These are phyloP conservation scores for Cuculus canorus DNA, from an alignment of 2,797 vertebrate species.

Conservation along the genomic window DNA sequence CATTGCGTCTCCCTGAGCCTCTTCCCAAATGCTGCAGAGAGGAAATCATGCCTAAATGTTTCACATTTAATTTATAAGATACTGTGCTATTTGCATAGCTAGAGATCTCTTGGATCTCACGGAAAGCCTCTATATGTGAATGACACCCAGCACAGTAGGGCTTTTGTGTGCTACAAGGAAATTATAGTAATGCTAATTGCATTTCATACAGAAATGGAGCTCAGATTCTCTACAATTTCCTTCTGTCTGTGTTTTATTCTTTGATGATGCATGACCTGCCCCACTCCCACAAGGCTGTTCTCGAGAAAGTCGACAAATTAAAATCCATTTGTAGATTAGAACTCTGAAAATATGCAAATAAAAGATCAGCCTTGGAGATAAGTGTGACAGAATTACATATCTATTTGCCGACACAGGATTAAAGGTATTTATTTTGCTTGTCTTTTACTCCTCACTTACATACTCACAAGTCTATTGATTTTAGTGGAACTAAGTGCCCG, in stretches of 20 bases:
- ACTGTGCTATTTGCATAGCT: neutral
- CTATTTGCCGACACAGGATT: constrained; percentile 26
- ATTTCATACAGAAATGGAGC: neutral
- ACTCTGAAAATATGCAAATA: constrained; percentile 47
- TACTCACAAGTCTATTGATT: constrained; percentile 38
- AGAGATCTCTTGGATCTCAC: neutral
- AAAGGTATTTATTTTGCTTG: constrained; percentile 55
- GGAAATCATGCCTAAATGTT: neutral
- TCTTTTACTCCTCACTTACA: constrained; percentile 31
- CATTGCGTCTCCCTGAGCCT: neutral
- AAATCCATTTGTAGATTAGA: constrained; percentile 66
- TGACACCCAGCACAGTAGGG: neutral
- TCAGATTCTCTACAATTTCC: neutral
- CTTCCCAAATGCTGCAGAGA: neutral
- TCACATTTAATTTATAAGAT: neutral
- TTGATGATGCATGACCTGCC: constrained; percentile 42
- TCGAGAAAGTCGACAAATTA: constrained; percentile 59
- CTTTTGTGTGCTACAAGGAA: neutral
- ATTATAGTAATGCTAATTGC: neutral
- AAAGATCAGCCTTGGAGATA: constrained; percentile 42
- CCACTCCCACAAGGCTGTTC: constrained; percentile 20
- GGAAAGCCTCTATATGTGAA: neutral
- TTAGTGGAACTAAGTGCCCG: constrained; percentile 46
- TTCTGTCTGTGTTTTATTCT: constrained; percentile 18
- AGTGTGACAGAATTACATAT: constrained; percentile 44